Evolutionary conservation across 1,140 invertebrate species (phyloP).

Genomic region (Heliconius nattereri): DNA sequence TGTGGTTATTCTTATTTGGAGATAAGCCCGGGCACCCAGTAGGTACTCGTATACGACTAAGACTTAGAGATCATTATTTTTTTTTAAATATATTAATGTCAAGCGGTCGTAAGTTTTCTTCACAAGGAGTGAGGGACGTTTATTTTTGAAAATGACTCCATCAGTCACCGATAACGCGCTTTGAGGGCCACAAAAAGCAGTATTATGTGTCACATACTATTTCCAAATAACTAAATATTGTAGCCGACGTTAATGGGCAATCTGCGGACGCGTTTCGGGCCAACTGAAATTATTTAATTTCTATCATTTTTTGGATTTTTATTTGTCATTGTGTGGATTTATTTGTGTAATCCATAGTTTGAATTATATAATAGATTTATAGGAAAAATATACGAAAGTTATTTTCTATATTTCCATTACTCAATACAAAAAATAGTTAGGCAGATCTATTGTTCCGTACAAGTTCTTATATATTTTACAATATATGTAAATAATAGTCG

Average conservation of each 20-base stretch:
- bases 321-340: not conserved
- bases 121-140: conserved; percentile 63
- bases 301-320: conserved; percentile 7
- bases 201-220: conserved; percentile 68
- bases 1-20: conserved; percentile 58
- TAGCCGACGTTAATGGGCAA: conserved; percentile 55
- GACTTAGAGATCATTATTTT: conserved; percentile 68
- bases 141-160: conserved; percentile 80
- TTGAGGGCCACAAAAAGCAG: conserved; percentile 66
- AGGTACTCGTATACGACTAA: conserved; percentile 35
- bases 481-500: not conserved
- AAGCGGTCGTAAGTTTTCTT: conserved; percentile 71
- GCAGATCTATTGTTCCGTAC: no score
- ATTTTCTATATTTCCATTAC: no score
- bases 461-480: no score
- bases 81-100: conserved; percentile 73
- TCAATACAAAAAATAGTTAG: not conserved
- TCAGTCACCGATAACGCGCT: conserved; percentile 75
- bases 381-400: no score
- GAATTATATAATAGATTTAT: no score
- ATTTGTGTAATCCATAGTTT: not conserved
- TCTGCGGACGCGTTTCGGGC: conserved; percentile 55
- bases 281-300: conserved; percentile 41
- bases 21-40: conserved; percentile 55
- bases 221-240: conserved; percentile 72